A percentile compares a stretch with the other conserved stretches of the same genome.
phyloP scores from a whole-genome alignment of 2,888 invertebrate species.

The Eudemis profundana region DNA sequence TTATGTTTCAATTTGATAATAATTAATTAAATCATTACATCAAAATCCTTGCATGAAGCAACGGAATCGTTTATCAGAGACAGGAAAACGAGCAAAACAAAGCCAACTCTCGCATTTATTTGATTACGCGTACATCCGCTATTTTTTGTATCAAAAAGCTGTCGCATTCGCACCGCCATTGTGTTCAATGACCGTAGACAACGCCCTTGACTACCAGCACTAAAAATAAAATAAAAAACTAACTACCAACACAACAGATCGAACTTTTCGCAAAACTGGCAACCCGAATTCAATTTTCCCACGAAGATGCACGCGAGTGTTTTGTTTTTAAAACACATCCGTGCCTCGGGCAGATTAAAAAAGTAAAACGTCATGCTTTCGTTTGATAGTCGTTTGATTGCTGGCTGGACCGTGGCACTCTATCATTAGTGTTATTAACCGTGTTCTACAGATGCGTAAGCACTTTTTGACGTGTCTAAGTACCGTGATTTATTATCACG shows the following conservation, averaged over 20 bases:
- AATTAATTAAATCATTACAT: too few relatives aligned
- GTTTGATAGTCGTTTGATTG: slow-evolving; percentile 77
- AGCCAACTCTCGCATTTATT: slow-evolving; percentile 55
- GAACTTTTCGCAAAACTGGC: slow-evolving; percentile 70
- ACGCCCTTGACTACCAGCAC: slow-evolving; percentile 44
- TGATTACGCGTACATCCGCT: slow-evolving; percentile 74
- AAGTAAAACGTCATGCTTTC: slow-evolving; percentile 66
- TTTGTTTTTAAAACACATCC: slow-evolving; percentile 67
- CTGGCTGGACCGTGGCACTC: slow-evolving; percentile 62
- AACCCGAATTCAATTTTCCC: slow-evolving; percentile 72
- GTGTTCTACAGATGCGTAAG: slow-evolving; percentile 69
- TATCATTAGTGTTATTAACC: slow-evolving; percentile 76
- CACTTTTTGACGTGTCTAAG: slow-evolving; percentile 73
- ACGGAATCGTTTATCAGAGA: slow-evolving; percentile 14
- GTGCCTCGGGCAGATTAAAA: slow-evolving; percentile 72
- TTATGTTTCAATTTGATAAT: too few relatives aligned
- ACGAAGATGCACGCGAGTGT: slow-evolving; percentile 75
- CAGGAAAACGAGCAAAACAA: slow-evolving; percentile 44
- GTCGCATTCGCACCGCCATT: slow-evolving; percentile 64
- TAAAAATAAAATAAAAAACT: slow-evolving; percentile 30
- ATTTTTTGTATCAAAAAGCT: slow-evolving; percentile 62
- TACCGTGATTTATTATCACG: slow-evolving; percentile 73
- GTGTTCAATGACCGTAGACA: slow-evolving; percentile 57
- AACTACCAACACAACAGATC: slow-evolving; percentile 42
- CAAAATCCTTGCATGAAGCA: neutral